Evolutionary conservation across 2,797 vertebrate species (phyloP).

Genomic region (Emys orbicularis): DNA sequence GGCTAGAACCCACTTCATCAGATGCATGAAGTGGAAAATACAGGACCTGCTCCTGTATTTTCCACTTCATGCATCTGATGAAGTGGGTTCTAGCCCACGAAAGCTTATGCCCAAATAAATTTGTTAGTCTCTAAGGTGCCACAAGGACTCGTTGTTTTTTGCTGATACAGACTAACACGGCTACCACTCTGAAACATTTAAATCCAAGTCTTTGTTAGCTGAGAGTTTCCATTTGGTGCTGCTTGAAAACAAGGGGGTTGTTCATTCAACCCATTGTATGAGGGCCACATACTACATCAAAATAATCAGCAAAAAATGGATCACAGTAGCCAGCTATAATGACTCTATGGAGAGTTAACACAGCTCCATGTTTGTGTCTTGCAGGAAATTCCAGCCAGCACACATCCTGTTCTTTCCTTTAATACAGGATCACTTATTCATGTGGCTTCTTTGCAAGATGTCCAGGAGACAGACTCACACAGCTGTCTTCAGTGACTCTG

Average conservation of each 20-base stretch:
- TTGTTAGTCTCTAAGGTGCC: no score
- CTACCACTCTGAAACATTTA: not conserved
- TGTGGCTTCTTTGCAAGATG: not conserved
- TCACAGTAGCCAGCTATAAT: not conserved
- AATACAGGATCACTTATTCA: not conserved
- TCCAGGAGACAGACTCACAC: not conserved
- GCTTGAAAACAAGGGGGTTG: not conserved
- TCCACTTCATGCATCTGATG: no score
- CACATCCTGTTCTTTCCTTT: conserved; percentile 14
- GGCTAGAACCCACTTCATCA: no score
- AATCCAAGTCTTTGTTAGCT: not conserved
- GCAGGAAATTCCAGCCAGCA: not conserved
- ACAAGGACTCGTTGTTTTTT: no score
- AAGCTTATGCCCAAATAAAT: no score
- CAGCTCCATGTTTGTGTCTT: not conserved
- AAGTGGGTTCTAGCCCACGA: no score
- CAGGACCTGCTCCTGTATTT: no score
- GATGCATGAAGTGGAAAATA: no score
- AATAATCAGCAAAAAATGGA: not conserved
- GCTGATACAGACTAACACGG: no score
- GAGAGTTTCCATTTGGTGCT: not conserved
- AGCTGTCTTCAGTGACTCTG: conserved; percentile 56
- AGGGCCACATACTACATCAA: not conserved
- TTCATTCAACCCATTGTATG: not conserved
- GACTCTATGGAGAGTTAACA: not conserved